Evolutionary conservation across 2,888 invertebrate genomes (phyloP).

Genomic region (Eristalinus aeneus): DNA sequence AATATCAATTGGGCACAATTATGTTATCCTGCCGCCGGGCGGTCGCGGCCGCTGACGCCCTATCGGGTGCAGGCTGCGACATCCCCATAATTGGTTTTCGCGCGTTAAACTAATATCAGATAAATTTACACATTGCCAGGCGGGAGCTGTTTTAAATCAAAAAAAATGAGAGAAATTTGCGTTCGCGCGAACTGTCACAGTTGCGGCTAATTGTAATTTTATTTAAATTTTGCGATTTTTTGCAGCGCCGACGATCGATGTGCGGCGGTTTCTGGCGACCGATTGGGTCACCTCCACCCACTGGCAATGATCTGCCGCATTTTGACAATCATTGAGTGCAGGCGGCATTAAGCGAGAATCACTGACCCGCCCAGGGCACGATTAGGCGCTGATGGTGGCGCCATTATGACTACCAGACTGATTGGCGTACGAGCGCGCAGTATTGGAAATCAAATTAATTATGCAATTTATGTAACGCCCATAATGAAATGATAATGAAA

Average conservation of each 20-base stretch:
- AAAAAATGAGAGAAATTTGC: constrained; percentile 16
- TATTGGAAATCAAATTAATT: constrained; percentile 46
- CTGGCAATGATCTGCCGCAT: constrained; percentile 54
- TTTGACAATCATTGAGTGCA: constrained; percentile 56
- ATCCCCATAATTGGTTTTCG: constrained; percentile 60
- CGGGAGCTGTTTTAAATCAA: constrained; percentile 30
- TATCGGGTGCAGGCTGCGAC: constrained; percentile 17
- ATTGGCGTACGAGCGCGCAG: constrained; percentile 13
- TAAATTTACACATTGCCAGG: constrained; percentile 37
- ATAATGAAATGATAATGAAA: constrained; percentile 49
- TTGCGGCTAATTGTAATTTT: constrained; percentile 68
- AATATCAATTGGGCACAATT: constrained; percentile 67
- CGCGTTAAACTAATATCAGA: constrained; percentile 58
- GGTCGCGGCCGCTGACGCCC: background rate
- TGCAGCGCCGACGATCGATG: background rate
- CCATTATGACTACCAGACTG: constrained; percentile 9
- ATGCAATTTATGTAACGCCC: constrained; percentile 41
- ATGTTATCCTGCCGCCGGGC: constrained; percentile 49
- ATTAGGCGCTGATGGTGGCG: constrained; percentile 11
- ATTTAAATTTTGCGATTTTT: constrained; percentile 41
- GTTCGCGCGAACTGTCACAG: constrained; percentile 49
- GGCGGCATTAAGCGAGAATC: constrained; percentile 40
- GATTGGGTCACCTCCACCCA: background rate
- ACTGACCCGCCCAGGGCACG: background rate
- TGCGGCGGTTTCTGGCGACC: background rate